Conservation (phyloP, 2,888 invertebrate genomes). For the Conchocele bisecta region DNA sequence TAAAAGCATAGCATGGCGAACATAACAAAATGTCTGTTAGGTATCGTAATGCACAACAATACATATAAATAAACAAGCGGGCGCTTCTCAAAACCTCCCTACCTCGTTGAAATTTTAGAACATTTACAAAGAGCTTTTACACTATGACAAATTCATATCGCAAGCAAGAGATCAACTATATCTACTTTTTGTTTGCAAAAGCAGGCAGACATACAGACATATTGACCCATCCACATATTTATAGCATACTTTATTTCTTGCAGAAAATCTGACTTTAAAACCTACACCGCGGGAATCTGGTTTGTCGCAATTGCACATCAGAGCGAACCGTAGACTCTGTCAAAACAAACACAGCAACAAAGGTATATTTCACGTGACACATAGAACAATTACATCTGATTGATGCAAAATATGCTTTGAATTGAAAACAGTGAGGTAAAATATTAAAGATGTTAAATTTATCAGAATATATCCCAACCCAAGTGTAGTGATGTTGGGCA, state of each 20-base stretch:
- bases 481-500: no score
- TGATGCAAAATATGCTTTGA: not conserved
- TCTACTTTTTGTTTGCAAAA: no score
- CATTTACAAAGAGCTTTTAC: slow-evolving; percentile 25
- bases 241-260: slow-evolving; percentile 48
- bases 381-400: not conserved
- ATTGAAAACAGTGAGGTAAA: not conserved
- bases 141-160: no score
- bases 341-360: slow-evolving; percentile 12
- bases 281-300: slow-evolving; percentile 36
- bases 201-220: no score
- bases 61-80: no score
- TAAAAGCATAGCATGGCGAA: no score
- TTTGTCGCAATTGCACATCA: slow-evolving; percentile 52
- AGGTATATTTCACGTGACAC: not conserved
- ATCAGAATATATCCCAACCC: no score
- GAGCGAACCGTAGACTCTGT: slow-evolving; percentile 55
- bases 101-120: slow-evolving; percentile 45
- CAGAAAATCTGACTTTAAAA: slow-evolving; percentile 49
- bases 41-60: no score
- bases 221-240: slow-evolving; percentile 8
- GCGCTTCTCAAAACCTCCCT: no score
- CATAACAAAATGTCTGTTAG: no score
- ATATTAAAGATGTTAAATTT: not conserved
- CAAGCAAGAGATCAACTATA: no score